Evolutionary conservation across 2,888 invertebrate species (phyloP).

Genomic region (Oscheius sp.): DNA sequence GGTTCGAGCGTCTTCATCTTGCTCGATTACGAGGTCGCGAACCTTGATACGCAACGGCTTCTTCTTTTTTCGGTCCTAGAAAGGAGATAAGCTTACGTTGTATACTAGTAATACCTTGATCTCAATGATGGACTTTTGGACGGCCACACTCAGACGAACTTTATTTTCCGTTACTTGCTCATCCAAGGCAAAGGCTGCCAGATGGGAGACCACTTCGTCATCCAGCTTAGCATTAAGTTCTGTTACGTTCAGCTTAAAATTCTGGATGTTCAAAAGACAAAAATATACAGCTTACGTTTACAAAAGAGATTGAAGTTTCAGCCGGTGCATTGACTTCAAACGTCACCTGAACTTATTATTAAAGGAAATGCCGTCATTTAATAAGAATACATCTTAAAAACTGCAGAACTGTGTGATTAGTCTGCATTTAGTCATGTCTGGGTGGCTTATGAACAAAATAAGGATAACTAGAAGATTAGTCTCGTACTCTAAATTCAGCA

Average conservation of each 20-base stretch:
- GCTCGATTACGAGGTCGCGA: constrained; percentile 50
- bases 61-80: constrained; percentile 58
- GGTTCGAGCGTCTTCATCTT: constrained; percentile 52
- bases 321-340: constrained; percentile 38
- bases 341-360: constrained; percentile 24
- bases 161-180: constrained; percentile 55
- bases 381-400: not conserved
- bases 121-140: constrained; percentile 55
- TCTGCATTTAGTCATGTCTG: too few species aligned
- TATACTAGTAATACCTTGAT: constrained; percentile 49
- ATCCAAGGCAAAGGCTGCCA: constrained; percentile 60
- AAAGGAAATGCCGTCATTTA: not conserved
- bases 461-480: too few species aligned
- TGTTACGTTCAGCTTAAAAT: constrained; percentile 43
- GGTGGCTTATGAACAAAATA: too few species aligned
- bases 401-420: not conserved
- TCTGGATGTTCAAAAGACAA: not conserved
- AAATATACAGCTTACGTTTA: constrained; percentile 29
- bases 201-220: constrained; percentile 63
- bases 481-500: too few species aligned
- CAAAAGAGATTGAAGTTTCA: constrained; percentile 23
- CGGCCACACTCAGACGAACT: constrained; percentile 45
- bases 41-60: constrained; percentile 56
- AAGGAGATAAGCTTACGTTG: not conserved
- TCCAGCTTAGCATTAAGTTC: constrained; percentile 47